Evolutionary conservation across 1,140 invertebrate species (phyloP), one percentile per base, ranked within the genome.

Genomic region (Drosophila paulistorum): DNA sequence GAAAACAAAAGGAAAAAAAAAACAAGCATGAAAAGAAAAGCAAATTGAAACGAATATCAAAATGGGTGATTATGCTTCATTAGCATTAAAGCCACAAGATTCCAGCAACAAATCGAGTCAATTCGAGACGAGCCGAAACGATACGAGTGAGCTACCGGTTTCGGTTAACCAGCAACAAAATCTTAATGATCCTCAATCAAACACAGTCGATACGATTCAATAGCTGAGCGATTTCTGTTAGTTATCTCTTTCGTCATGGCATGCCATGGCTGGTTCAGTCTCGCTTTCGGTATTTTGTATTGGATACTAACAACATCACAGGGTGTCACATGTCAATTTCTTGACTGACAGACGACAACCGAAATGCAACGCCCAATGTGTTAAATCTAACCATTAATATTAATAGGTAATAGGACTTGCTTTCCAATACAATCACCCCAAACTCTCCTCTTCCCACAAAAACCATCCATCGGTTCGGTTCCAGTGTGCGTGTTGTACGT

Each of bases 381-480:
- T 90, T 90, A 90, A 70, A 74, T 68, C 80, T 81, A 87, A 83
- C 83, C 87, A 90, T 90, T 90, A 90, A 90, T 90, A 90, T 87
- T 90, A 90, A 90, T 90, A 83, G 83, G 45, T 51, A 51, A 20
- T 45, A 7, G 5, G 42, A 81, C 77, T 64, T 67, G 77, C 30
- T 58, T 26, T 58, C 23, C 11, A 10, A 17, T 30, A 13, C 30
- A 14, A 3, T n/a, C 9, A 30, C 30, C 30, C 30, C 30, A 30
- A 30, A 5, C 6, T 30, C 30, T 30, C 5, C 1, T 30, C 30
- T 30, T 30, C 0, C n/a, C 33, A 4, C 30, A n/a, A 3, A 5
- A 5, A 13, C 30, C 55, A 48, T 58, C 69, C 26, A 74, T 68
- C 35, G 35, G 35, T 37, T 37, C 35, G 35, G 3, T 37, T 9